Conservation (phyloP, 2,888 invertebrate species). For the Dryobota labecula region DNA sequence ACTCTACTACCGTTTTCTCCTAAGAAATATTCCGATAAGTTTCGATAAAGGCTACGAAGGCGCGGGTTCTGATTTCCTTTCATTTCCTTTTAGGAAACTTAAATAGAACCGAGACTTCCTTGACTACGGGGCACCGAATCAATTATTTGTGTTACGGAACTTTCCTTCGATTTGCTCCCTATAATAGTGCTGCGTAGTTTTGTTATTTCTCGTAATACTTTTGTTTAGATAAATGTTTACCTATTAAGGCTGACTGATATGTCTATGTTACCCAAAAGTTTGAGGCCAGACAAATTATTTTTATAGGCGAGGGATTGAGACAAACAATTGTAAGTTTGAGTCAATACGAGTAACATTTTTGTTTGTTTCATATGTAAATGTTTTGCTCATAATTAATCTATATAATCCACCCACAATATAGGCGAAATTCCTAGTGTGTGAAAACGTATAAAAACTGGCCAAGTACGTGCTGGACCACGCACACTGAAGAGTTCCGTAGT, state of each 20-base stretch:
- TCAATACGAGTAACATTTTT: conserved; percentile 31
- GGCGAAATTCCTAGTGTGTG: too few species aligned
- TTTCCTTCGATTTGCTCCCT: conserved; percentile 83
- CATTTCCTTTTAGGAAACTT: conserved; percentile 90
- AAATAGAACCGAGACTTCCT: conserved; percentile 89
- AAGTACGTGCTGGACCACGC: too few species aligned
- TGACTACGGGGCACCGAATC: conserved; percentile 88
- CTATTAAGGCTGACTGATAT: conserved; percentile 57
- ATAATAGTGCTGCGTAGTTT: conserved; percentile 77
- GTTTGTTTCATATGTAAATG: conserved; percentile 42
- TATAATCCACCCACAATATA: too few species aligned
- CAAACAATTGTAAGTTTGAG: conserved; percentile 35
- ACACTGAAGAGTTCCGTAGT: too few species aligned
- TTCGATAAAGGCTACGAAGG: conserved; percentile 86
- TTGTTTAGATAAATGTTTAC: conserved; percentile 67
- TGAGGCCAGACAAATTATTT: conserved; percentile 47
- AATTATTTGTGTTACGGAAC: conserved; percentile 88
- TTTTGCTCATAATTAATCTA: too few species aligned
- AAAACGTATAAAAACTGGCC: too few species aligned
- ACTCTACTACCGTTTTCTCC: conserved; percentile 76
- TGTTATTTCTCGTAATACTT: conserved; percentile 75
- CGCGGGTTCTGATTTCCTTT: conserved; percentile 89
- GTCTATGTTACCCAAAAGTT: conserved; percentile 56
- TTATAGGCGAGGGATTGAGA: conserved; percentile 32
- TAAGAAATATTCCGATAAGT: conserved; percentile 86